Conservation (phyloP, 30 jellyfish, hydroid and myxozoan species). For the Aurelia sp. region DNA sequence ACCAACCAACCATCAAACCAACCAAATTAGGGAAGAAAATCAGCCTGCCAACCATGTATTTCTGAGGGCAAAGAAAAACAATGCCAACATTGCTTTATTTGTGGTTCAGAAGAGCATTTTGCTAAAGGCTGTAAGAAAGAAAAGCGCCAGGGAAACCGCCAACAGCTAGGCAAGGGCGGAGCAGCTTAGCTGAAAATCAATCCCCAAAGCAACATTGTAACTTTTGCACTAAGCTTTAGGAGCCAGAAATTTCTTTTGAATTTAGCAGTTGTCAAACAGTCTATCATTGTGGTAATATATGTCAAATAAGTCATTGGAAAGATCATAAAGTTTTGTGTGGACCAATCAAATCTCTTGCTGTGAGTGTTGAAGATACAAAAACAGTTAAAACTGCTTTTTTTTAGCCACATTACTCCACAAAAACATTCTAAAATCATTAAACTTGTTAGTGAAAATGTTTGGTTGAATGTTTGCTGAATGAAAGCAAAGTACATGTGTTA, state of each 20-base stretch:
- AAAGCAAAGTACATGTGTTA: not conserved
- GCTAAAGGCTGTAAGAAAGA: not conserved
- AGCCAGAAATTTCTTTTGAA: not conserved
- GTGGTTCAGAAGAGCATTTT: constrained; percentile 15
- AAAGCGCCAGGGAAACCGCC: constrained; percentile 5
- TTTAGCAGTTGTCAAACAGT: constrained; percentile 22
- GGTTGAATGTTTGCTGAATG: constrained; percentile 6
- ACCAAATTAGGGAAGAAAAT: not conserved
- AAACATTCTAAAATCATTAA: too few relatives aligned
- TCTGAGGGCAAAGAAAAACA: constrained; percentile 8
- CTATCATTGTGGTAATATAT: not conserved
- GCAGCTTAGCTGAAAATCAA: not conserved
- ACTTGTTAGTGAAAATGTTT: too few relatives aligned
- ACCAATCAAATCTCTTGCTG: too few relatives aligned
- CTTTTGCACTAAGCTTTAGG: constrained; percentile 1
- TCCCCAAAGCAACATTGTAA: constrained; percentile 30
- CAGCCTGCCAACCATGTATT: constrained; percentile 11
- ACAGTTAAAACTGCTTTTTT: too few relatives aligned
- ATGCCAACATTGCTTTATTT: constrained; percentile 38
- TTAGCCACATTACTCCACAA: too few relatives aligned
- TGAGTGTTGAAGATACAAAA: too few relatives aligned
- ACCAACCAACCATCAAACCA: constrained; percentile 2
- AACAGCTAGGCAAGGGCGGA: not conserved
- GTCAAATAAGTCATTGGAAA: too few relatives aligned
- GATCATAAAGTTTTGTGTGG: too few relatives aligned